Evolutionary conservation across 2,113 vertebrate species (phyloP).

Genomic region (Motacilla tschutschensis): DNA sequence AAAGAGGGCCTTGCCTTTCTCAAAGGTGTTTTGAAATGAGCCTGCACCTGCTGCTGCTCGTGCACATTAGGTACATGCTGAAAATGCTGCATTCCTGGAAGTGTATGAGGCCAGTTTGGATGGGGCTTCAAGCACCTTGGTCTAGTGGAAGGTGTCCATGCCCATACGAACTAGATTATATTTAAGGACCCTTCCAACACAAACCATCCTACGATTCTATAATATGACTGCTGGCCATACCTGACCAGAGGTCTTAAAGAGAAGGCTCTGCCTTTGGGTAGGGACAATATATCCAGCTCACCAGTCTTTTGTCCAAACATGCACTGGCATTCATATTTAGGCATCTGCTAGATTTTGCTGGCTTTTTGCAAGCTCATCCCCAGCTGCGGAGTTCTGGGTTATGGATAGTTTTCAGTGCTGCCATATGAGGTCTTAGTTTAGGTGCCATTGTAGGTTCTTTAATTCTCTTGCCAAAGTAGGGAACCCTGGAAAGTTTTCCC

Average conservation of each 20-base stretch:
- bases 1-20: not conserved
- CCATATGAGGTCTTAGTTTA: not conserved
- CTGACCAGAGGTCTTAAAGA: not conserved
- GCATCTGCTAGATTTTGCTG: not conserved
- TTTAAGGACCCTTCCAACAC: not conserved
- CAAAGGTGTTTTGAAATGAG: not conserved
- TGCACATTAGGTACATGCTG: not conserved
- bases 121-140: not conserved
- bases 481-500: not conserved
- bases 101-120: not conserved
- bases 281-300: not conserved
- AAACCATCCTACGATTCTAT: not conserved
- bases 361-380: not conserved
- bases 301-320: not conserved
- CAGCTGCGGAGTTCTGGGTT: not conserved
- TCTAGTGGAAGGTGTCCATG: not conserved
- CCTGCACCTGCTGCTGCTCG: not conserved
- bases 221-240: fast-evolving
- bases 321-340: fast-evolving
- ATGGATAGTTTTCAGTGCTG: not conserved
- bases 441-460: not conserved
- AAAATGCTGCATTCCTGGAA: not conserved
- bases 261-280: not conserved
- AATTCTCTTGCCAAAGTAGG: not conserved
- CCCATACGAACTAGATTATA: too few relatives aligned